phyloP scores from a whole-genome alignment of 2,797 vertebrate species.

The Erithacus rubecula region DNA sequence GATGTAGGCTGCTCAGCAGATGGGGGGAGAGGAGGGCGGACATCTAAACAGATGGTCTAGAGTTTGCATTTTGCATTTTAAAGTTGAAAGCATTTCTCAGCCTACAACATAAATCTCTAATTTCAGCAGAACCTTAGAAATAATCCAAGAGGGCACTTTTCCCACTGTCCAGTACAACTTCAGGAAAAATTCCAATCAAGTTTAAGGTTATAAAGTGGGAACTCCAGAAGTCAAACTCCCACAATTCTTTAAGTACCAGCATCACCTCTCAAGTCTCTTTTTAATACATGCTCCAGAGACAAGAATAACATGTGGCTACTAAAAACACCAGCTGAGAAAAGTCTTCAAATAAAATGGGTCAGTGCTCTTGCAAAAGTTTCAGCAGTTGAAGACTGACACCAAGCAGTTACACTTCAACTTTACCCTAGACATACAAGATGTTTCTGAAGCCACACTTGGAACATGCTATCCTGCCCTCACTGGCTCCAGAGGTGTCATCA shows the following conservation, averaged over 20 bases:
- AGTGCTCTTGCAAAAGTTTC: neutral
- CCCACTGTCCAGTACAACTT: neutral
- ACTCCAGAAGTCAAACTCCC: neutral
- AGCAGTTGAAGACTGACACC: neutral
- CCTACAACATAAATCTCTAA: neutral
- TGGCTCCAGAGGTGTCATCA: neutral
- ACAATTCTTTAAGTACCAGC: neutral
- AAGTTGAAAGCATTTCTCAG: constrained; percentile 25
- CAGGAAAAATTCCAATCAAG: neutral
- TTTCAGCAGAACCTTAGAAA: neutral
- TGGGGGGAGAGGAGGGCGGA: neutral
- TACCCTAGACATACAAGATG: rapidly evolving
- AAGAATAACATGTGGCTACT: neutral
- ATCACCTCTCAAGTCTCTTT: neutral
- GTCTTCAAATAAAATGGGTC: neutral
- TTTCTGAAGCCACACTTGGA: neutral
- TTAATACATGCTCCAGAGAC: neutral
- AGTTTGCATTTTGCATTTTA: constrained; percentile 13
- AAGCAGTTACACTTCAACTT: neutral
- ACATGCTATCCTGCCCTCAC: rapidly evolving
- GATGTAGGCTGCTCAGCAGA: constrained; percentile 30
- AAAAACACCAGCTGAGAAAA: neutral
- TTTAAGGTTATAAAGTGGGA: neutral
- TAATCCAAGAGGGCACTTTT: neutral
- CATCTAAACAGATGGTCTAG: constrained; percentile 48